Evolutionary conservation across 1,140 invertebrate species (phyloP).

Genomic region (Temnothorax longispinosus): DNA sequence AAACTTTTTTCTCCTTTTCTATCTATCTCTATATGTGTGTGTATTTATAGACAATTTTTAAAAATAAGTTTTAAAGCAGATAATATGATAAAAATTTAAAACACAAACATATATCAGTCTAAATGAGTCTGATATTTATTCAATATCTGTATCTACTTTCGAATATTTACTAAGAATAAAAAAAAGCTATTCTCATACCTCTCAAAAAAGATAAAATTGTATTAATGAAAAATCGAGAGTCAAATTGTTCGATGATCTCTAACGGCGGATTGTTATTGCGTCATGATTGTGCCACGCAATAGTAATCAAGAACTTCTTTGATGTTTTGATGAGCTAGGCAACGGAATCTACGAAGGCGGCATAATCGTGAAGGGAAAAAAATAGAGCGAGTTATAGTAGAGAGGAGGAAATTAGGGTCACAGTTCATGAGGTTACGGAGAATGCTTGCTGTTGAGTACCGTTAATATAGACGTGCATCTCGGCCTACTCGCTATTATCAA

Average conservation of each 20-base stretch:
- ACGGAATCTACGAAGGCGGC: slow-evolving; percentile 17
- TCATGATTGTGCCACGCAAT: background rate
- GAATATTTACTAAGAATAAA: background rate
- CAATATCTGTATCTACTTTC: background rate
- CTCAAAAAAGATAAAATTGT: background rate
- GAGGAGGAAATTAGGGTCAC: slow-evolving; percentile 65
- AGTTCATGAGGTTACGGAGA: slow-evolving; percentile 70
- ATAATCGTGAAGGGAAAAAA: slow-evolving; percentile 44
- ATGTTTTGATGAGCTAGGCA: slow-evolving; percentile 34
- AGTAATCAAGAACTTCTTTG: background rate
- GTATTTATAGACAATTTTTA: background rate
- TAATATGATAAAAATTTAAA: background rate
- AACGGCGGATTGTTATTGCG: background rate
- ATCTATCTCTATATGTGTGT: background rate
- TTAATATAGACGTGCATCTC: slow-evolving; percentile 53
- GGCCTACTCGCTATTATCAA: background rate
- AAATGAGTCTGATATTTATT: background rate
- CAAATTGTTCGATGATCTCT: background rate
- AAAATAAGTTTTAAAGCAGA: background rate
- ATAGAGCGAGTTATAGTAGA: slow-evolving; percentile 55
- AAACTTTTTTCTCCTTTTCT: background rate
- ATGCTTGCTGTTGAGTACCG: slow-evolving; percentile 47
- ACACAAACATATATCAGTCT: background rate
- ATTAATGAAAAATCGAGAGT: background rate
- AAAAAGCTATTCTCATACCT: background rate